Percentiles rank a stretch among this genome's conserved stretches.
Evolutionary conservation across 1,140 invertebrate genomes (phyloP).

Genomic region (Anastatus disparis): DNA sequence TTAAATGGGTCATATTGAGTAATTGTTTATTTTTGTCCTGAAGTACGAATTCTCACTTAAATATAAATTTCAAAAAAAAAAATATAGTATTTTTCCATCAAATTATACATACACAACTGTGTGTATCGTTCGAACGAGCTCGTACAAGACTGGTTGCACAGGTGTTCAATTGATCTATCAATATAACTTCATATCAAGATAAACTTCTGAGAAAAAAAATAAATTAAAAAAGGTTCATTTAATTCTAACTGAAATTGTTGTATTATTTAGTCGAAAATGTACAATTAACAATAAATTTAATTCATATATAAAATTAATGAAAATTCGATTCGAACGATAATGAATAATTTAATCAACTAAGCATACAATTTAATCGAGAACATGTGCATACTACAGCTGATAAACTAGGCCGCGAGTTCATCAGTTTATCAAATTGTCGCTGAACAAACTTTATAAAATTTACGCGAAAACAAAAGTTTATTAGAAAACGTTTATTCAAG

Average conservation of each 20-base stretch:
- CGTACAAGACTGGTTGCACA: no score
- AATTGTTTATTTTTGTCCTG: constrained; percentile 18
- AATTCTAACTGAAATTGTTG: no score
- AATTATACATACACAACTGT: not conserved
- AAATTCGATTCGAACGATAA: no score
- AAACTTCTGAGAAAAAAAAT: not conserved
- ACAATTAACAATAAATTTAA: constrained; percentile 3
- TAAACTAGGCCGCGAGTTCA: not conserved
- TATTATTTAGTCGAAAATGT: no score
- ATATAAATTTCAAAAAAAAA: no score
- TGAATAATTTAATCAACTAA: no score
- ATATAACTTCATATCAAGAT: not conserved
- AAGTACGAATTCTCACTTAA: no score
- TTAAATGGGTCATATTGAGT: constrained; percentile 7
- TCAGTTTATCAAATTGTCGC: not conserved
- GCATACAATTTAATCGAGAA: no score
- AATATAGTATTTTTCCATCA: constrained; percentile 18
- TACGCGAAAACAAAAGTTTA: not conserved
- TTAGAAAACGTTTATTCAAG: no score
- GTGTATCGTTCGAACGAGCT: not conserved
- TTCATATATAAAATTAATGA: no score
- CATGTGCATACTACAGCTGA: no score
- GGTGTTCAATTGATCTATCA: constrained; percentile 13
- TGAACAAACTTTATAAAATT: not conserved
- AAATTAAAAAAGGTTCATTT: no score